These are phyloP conservation scores for Tachina fera DNA, from an alignment of 2,888 invertebrate genomes.

Conservation along the genomic window DNA sequence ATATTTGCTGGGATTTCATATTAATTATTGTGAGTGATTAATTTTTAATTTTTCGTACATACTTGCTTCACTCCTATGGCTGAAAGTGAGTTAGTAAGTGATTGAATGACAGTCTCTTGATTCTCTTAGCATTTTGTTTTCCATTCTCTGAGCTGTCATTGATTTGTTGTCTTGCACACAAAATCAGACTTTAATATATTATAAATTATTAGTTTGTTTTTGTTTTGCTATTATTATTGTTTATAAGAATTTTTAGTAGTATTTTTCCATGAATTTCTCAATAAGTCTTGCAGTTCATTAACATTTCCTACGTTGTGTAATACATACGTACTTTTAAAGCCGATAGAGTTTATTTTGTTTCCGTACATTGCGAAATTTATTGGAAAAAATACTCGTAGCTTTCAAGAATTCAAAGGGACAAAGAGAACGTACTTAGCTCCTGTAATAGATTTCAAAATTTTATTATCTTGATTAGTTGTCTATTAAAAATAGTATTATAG, in stretches of 20 bases:
- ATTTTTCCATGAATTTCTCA: conserved; percentile 27
- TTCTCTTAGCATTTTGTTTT: background rate
- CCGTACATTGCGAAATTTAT: background rate
- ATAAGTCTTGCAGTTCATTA: conserved; percentile 48
- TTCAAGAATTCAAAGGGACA: background rate
- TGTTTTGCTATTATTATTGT: conserved; percentile 35
- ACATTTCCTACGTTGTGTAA: conserved; percentile 20
- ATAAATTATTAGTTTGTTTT: conserved; percentile 27
- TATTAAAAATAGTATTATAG: too few relatives aligned
- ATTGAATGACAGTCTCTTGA: conserved; percentile 36
- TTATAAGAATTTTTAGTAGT: conserved; percentile 35
- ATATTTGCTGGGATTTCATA: conserved; percentile 16
- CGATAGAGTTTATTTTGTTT: background rate
- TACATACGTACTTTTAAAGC: background rate
- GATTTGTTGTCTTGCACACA: conserved; percentile 44
- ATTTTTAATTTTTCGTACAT: background rate
- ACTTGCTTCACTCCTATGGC: background rate
- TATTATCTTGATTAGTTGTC: too few relatives aligned
- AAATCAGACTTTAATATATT: conserved; percentile 9
- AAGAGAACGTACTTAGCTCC: background rate
- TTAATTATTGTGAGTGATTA: conserved; percentile 17
- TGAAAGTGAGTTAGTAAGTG: conserved; percentile 15
- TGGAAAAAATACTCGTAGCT: background rate
- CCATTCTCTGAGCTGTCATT: conserved; percentile 40
- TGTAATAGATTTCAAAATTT: too few relatives aligned